A percentile compares a stretch with the other conserved stretches of the same genome.
These are phyloP conservation scores for Agapetus fuscipes DNA, from an alignment of 2,888 invertebrate genomes.

Conservation along the genomic window DNA sequence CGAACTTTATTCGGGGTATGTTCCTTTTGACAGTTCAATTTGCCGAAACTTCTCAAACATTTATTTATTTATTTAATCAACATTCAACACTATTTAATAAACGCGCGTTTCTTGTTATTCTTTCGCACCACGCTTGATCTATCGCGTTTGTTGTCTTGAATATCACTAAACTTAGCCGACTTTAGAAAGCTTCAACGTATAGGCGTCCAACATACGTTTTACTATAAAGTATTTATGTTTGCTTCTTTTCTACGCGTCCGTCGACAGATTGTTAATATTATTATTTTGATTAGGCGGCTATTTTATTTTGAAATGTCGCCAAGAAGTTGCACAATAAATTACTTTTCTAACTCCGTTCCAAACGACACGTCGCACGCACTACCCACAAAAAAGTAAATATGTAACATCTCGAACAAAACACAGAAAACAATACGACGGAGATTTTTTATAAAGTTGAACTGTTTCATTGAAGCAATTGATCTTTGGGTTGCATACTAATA, in stretches of 20 bases:
- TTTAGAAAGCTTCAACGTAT: slow-evolving; percentile 3
- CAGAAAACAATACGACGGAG: slow-evolving; percentile 22
- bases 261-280: slow-evolving; percentile 5
- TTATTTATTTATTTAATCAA: background rate
- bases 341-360: slow-evolving; percentile 3
- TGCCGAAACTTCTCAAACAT: background rate
- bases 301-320: slow-evolving; percentile 21
- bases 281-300: slow-evolving; percentile 8
- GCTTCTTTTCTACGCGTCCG: slow-evolving; percentile 3
- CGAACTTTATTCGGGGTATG: too few relatives aligned
- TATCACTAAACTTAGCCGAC: slow-evolving; percentile 7
- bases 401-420: background rate
- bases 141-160: too few relatives aligned
- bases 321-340: slow-evolving; percentile 18
- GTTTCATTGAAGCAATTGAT: background rate
- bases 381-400: background rate
- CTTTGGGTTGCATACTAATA: too few relatives aligned
- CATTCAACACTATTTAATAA: background rate
- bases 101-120: background rate
- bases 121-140: too few relatives aligned
- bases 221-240: too few relatives aligned
- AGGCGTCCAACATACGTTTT: slow-evolving; percentile 1
- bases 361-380: slow-evolving; percentile 23
- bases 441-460: slow-evolving; percentile 1
- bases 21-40: too few relatives aligned